Conservation (phyloP, 37 sponge, comb jelly and placozoan genomes). For the Spongilla lacustris region DNA sequence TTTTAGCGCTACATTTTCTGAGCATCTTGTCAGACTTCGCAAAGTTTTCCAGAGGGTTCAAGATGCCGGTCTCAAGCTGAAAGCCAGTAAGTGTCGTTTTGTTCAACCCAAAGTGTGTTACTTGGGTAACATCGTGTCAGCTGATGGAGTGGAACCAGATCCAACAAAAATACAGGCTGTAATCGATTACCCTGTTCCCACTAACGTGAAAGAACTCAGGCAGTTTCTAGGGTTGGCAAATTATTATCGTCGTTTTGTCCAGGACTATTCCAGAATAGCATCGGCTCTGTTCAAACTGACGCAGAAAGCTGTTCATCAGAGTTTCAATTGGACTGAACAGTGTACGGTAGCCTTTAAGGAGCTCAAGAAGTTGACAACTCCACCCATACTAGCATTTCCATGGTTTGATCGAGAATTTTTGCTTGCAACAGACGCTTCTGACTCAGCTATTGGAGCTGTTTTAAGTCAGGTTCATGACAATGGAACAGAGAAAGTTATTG, state of each 20-base stretch:
- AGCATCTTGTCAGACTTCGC: too few species aligned
- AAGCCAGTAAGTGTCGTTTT: conserved; percentile 32
- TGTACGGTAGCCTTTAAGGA: conserved; percentile 34
- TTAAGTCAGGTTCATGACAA: conserved; percentile 32
- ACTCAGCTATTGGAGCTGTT: conserved; percentile 39
- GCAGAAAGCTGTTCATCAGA: conserved; percentile 6
- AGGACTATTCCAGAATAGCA: conserved; percentile 36
- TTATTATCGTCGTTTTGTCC: conserved; percentile 35
- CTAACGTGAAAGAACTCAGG: conserved; percentile 17
- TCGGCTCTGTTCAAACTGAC: conserved; percentile 26
- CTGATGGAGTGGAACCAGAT: conserved; percentile 24
- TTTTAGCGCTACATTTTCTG: too few species aligned
- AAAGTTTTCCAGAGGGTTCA: too few species aligned
- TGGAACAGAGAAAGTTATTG: conserved; percentile 33
- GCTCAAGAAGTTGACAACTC: conserved; percentile 14
- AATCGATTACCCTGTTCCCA: conserved; percentile 37
- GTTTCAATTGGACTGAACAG: conserved; percentile 18
- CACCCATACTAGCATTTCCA: conserved; percentile 36
- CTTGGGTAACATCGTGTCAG: conserved; percentile 48
- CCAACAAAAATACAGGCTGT: conserved; percentile 34
- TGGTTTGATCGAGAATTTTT: conserved; percentile 11
- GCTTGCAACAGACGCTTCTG: conserved; percentile 34
- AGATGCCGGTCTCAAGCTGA: conserved; percentile 20
- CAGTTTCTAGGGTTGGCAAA: conserved; percentile 36
- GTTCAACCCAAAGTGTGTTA: conserved; percentile 23